phyloP scores from a whole-genome alignment of 2,113 vertebrate species.

The Cyanistes caeruleus region DNA sequence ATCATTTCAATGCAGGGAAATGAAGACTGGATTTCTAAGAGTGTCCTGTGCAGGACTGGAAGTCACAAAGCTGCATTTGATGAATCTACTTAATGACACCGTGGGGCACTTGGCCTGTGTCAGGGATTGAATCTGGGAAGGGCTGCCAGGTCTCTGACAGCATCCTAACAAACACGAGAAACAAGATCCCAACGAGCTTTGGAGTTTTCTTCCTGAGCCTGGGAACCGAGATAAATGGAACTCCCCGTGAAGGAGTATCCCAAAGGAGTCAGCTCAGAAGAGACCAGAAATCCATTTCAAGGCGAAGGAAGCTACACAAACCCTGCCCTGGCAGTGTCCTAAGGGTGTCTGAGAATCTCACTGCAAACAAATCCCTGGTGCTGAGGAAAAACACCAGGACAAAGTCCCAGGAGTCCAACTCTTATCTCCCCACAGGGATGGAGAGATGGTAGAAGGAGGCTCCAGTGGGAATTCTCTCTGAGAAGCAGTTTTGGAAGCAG shows the following conservation, averaged over 20 bases:
- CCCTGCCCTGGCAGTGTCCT: neutral
- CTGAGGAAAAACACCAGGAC: neutral
- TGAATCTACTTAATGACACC: neutral
- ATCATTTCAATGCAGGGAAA: neutral
- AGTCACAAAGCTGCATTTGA: neutral
- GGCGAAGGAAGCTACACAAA: neutral
- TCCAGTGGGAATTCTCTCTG: rapidly evolving
- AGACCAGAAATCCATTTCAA: too few relatives aligned
- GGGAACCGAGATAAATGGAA: too few relatives aligned
- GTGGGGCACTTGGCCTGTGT: neutral
- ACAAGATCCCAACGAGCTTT: too few relatives aligned
- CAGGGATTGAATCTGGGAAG: too few relatives aligned
- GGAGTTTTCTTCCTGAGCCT: too few relatives aligned
- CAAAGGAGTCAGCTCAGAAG: too few relatives aligned
- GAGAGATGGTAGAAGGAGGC: neutral
- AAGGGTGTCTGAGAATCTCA: neutral
- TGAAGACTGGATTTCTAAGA: neutral
- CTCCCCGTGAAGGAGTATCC: too few relatives aligned
- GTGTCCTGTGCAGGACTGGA: neutral
- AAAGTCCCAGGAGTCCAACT: neutral
- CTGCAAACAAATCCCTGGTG: neutral
- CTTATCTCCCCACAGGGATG: rapidly evolving
- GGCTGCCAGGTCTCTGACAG: too few relatives aligned
- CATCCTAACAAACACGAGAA: too few relatives aligned
- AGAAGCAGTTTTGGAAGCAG: neutral